Evolutionary conservation across 2,797 vertebrate species (phyloP), one percentile per base, ranked within the genome.

Genomic region (Petrocephalus sullivani): DNA sequence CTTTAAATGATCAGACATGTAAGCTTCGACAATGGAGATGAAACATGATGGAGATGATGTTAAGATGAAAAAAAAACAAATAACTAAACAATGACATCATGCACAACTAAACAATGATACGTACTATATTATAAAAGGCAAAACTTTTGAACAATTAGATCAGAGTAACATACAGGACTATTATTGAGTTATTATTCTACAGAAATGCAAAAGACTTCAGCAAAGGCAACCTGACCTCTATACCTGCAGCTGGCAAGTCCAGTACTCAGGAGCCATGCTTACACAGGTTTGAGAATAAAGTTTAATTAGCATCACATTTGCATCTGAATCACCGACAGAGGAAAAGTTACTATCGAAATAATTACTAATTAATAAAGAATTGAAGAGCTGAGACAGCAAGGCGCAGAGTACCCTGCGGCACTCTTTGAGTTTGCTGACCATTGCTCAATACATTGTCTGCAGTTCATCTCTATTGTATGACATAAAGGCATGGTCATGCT

Each of bases 231-330:
- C 16, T 78, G 71, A 78, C 71, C 71, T 78, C 33, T 78, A n/a
- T 33, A 49, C 75, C 37, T 41, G 75, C 41, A 49, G 41, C 1
- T 0, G 12, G 10, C 4, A 12, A 14, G 28, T 33, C 64, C 75
- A 49, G 41, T n/a, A 41, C 75, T 81, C 5, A 81, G 41, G 28
- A 81, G 71, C 14, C 41, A n/a, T 1, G 8, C 75, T 81, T 33
- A 4, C 7, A 41, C 46, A 49, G 9, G 46, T 41, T 49, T n/a
- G 37, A 81, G 75, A 81, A 49, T 49, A 81, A 41, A 23, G 46
- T 81, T 81, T 81, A 81, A 81, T 81, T 49, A 81, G 75, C 41
- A n/a, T 81, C 75, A 41, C 37, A 81, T 81, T 81, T 49, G n/a
- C 75, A 81, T 81, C 46, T 49, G 46, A 41, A 81, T 41, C 8